Evolutionary conservation across 1,140 invertebrate genomes (phyloP).

Genomic region (Drosophila sulfurigaster): DNA sequence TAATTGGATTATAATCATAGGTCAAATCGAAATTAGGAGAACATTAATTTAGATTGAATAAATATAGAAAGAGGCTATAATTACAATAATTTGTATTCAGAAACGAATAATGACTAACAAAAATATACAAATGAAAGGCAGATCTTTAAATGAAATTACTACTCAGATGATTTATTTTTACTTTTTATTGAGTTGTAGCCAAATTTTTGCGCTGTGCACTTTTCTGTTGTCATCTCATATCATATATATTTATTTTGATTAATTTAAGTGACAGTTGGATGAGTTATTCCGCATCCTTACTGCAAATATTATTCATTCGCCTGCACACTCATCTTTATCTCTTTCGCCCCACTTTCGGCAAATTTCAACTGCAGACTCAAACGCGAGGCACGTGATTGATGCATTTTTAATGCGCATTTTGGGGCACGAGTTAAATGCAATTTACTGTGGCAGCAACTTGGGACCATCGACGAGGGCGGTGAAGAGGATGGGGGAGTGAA

Average conservation of each 20-base stretch:
- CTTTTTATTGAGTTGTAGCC: background rate
- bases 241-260: constrained; percentile 68
- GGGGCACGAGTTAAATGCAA: constrained; percentile 46
- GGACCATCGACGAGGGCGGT: background rate
- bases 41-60: background rate
- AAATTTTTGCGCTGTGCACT: background rate
- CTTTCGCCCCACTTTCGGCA: constrained; percentile 38
- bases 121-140: background rate
- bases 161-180: background rate
- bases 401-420: constrained; percentile 82
- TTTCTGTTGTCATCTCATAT: constrained; percentile 23
- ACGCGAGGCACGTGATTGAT: constrained; percentile 72
- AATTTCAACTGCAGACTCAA: constrained; percentile 31
- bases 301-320: constrained; percentile 66
- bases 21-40: too few species aligned
- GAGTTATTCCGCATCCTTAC: constrained; percentile 22
- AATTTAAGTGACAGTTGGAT: constrained; percentile 54
- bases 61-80: background rate
- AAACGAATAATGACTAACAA: background rate
- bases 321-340: constrained; percentile 63
- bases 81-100: too few species aligned
- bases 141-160: background rate
- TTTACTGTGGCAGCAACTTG: constrained; percentile 27
- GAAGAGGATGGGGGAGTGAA: background rate
- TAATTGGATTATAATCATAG: background rate